Conservation (phyloP, 2,113 vertebrate genomes). For the Mohoua ochrocephala region DNA sequence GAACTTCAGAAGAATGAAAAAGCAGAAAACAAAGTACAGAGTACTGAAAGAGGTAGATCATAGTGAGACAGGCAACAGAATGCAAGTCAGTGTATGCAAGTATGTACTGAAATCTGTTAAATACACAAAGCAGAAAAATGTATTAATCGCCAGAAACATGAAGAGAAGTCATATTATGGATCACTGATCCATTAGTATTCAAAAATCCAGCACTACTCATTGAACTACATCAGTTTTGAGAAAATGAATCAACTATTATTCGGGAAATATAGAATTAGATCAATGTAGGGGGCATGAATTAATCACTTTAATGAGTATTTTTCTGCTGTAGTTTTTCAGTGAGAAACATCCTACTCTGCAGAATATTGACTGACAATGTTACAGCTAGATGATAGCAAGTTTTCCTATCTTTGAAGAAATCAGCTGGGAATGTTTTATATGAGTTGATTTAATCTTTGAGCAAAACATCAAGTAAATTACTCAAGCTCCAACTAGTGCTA, state of each 20-base stretch:
- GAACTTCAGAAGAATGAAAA: neutral
- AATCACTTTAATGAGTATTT: neutral
- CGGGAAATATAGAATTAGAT: neutral
- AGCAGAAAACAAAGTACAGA: neutral
- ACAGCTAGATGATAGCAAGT: neutral
- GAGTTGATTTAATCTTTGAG: neutral
- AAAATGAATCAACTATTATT: neutral
- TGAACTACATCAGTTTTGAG: neutral
- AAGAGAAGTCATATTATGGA: neutral
- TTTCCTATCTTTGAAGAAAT: neutral
- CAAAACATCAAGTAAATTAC: neutral
- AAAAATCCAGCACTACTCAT: neutral
- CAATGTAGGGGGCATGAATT: neutral
- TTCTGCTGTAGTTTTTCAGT: neutral
- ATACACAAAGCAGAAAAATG: neutral
- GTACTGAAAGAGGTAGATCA: neutral
- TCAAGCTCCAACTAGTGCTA: neutral
- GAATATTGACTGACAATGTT: neutral
- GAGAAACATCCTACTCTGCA: neutral
- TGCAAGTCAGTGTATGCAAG: neutral
- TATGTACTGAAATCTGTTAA: neutral
- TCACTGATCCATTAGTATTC: neutral
- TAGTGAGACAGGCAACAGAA: neutral
- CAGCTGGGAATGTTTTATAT: neutral
- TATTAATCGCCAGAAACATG: neutral